phyloP scores from a whole-genome alignment of 1,140 invertebrate species.

The Panagrolaimus sp. region DNA sequence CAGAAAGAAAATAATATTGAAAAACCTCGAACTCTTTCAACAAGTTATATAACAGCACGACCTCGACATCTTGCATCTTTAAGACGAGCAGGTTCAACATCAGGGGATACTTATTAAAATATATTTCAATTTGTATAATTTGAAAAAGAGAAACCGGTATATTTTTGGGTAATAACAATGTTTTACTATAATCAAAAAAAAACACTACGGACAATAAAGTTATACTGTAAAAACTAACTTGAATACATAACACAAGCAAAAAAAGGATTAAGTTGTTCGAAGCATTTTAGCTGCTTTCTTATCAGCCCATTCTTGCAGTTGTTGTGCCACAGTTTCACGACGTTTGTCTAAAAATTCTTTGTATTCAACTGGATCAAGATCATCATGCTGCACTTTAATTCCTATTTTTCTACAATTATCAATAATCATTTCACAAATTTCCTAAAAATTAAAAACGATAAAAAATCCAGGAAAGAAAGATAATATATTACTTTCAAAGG shows the following conservation, averaged over 20 bases:
- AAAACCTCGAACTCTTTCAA: constrained; percentile 11
- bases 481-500: constrained; percentile 74
- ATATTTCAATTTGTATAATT: too few species aligned
- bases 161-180: too few species aligned
- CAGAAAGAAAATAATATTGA: constrained; percentile 13
- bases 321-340: constrained; percentile 70
- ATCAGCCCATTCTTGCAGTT: constrained; percentile 75
- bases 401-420: constrained; percentile 37
- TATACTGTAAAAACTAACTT: neutral
- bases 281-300: constrained; percentile 86
- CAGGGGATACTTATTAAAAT: neutral
- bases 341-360: constrained; percentile 73
- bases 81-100: constrained; percentile 7
- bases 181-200: too few species aligned
- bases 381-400: constrained; percentile 68
- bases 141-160: too few species aligned
- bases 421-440: constrained; percentile 49
- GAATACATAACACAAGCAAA: neutral
- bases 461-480: constrained; percentile 71
- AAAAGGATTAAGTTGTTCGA: constrained; percentile 63
- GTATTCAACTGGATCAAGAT: constrained; percentile 77
- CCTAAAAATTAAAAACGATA: constrained; percentile 61
- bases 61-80: constrained; percentile 10
- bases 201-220: too few species aligned
- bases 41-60: constrained; percentile 5